Evolutionary conservation across 2,797 vertebrate genomes (phyloP).

Genomic region (Brachyrhaphis roseni): DNA sequence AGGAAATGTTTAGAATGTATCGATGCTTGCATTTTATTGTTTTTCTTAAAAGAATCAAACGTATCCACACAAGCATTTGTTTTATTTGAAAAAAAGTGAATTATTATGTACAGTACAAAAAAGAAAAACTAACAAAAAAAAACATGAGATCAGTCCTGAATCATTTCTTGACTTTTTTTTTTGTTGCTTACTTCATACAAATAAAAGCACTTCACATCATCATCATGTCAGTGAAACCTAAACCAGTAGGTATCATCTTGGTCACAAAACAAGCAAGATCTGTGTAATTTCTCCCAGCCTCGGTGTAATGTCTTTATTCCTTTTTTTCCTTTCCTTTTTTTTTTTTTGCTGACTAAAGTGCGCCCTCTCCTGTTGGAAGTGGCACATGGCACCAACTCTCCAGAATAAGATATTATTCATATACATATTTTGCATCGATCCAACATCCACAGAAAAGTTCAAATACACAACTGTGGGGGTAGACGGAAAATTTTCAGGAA

Average conservation of each 20-base stretch:
- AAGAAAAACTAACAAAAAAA: conserved; percentile 48
- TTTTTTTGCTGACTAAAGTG: conserved; percentile 56
- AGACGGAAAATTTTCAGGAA: conserved; percentile 7
- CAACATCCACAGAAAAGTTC: conserved; percentile 25
- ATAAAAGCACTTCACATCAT: conserved; percentile 62
- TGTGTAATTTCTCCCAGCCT: conserved; percentile 21
- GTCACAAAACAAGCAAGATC: conserved; percentile 52
- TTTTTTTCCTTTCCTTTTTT: neutral
- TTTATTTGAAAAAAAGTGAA: conserved; percentile 82
- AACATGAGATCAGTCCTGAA: conserved; percentile 68
- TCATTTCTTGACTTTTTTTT: conserved; percentile 43
- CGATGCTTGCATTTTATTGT: neutral
- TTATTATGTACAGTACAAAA: conserved; percentile 80
- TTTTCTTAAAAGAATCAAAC: conserved; percentile 30
- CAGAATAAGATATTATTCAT: conserved; percentile 10
- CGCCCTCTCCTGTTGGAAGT: conserved; percentile 54
- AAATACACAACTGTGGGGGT: neutral
- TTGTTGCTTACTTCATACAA: conserved; percentile 63
- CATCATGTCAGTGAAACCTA: conserved; percentile 55
- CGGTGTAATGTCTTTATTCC: conserved; percentile 31
- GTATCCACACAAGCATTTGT: conserved; percentile 71
- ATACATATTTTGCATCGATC: no score
- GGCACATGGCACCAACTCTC: conserved; percentile 23
- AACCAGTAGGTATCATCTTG: conserved; percentile 66
- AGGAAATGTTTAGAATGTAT: neutral